A percentile compares a stretch with the other conserved stretches of the same genome.
Evolutionary conservation across 2,797 vertebrate species (phyloP).

Genomic region (Sylvilagus floridanus): DNA sequence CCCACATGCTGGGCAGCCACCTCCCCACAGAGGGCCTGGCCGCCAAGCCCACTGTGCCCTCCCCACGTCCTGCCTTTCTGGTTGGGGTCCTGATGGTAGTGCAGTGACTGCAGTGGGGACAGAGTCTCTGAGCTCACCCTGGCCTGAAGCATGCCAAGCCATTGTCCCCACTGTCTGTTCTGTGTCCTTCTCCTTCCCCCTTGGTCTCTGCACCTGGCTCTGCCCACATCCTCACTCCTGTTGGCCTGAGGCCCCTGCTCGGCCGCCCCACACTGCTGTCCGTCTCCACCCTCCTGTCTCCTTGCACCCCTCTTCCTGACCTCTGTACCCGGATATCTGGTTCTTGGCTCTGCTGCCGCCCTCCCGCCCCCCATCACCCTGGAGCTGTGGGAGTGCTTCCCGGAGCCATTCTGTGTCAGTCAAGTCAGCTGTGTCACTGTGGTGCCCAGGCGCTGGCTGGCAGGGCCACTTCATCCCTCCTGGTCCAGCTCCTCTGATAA

Average conservation of each 20-base stretch:
- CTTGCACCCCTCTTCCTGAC: fast-evolving
- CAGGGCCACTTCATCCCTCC: background rate
- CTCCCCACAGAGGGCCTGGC: background rate
- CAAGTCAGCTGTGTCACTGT: background rate
- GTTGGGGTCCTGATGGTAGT: background rate
- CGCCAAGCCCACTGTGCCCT: fast-evolving
- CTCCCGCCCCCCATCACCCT: too few relatives aligned
- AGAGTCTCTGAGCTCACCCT: background rate
- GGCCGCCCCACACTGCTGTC: background rate
- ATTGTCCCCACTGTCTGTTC: background rate
- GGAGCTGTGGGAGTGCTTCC: background rate
- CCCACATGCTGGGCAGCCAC: background rate
- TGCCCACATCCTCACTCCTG: background rate
- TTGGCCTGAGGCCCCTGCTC: background rate
- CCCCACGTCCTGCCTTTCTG: background rate
- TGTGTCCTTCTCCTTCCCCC: background rate
- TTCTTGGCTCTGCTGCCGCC: background rate
- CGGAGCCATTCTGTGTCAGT: background rate
- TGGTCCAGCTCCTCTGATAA: background rate
- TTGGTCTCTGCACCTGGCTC: too few relatives aligned
- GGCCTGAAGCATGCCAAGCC: background rate
- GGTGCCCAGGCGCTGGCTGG: background rate
- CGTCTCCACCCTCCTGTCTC: background rate
- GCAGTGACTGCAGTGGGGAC: background rate
- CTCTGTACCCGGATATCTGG: background rate